Base-by-base conservation (phyloP, 2,797 vertebrate species). In the Chloroceryle amazona region DNA sequence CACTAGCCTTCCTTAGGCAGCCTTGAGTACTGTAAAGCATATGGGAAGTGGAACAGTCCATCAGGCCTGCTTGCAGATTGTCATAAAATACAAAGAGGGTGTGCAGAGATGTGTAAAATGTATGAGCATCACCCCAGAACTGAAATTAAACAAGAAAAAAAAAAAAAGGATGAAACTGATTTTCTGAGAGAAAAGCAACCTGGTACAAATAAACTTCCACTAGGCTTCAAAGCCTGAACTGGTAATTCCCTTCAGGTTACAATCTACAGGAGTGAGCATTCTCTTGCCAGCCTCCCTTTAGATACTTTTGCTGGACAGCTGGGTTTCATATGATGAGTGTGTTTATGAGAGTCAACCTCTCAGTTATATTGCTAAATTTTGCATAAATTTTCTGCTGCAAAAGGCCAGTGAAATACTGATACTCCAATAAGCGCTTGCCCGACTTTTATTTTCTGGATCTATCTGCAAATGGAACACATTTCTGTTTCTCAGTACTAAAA, bases 391-490 rank as follows among this genome's bases (percentile, higher is more conserved):
- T 47, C 55, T 80, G 52, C 68, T 87, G 65, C 54, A 84, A 79
- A 75, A 81, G 51, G 66, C 46, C 54, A 72, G 25, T n/a, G 46
- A 39, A 57, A 65, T 33, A 67, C 22, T 74, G 28, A 47, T 31
- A 39, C 3, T 58, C 31, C 19, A 73, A 0, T 16, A 74, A 79
- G 42, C 49, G 62, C 71, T 41, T 46, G 17, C 26, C 35, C 35
- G 61, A 44, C 26, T 91, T 76, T 49, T 66, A 23, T 89, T 52
- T 68, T 81, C 84, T 82, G 71, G n/a, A 79, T 73, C 55, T 87
- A 54, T 55, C 35, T 80, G 29, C 29, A 89, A 85, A 37, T 26
- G 28, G 55, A 93, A 80, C 31, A 54, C 41, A 1, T 79, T 87
- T 76, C 51, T 82, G 35, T 82, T 95, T 70, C 68, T 90, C 71